Conservation (phyloP, 2,797 vertebrate genomes). For the Phataginus tetradactyla region DNA sequence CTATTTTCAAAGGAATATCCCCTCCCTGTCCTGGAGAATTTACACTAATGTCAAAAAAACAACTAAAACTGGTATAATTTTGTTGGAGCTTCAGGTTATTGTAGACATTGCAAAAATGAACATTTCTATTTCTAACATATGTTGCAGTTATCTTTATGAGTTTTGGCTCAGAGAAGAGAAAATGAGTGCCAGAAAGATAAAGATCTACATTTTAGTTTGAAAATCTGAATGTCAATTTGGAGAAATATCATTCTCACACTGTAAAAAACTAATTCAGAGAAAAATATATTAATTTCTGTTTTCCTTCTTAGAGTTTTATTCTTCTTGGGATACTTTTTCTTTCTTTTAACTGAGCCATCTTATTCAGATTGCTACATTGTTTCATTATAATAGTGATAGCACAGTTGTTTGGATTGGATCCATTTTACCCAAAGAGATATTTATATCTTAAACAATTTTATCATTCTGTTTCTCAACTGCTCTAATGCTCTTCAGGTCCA, state of each 20-base stretch:
- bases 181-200: not conserved
- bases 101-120: not conserved
- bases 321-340: not conserved
- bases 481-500: not conserved
- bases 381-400: not conserved
- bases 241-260: not conserved
- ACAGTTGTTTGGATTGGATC: not conserved
- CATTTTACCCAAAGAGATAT: not conserved
- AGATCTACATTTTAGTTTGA: constrained; percentile 32
- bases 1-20: not conserved
- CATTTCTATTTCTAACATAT: constrained; percentile 50
- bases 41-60: not conserved
- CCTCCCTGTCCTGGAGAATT: not conserved
- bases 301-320: not conserved
- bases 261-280: not conserved
- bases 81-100: not conserved
- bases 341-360: not conserved
- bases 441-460: not conserved
- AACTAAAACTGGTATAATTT: not conserved
- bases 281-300: not conserved
- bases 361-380: not conserved
- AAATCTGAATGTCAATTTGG: not conserved
- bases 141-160: constrained; percentile 34
- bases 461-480: not conserved
- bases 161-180: constrained; percentile 36